phyloP scores from a whole-genome alignment of 2,888 invertebrate species.

The Pollenia griseotomentosa region DNA sequence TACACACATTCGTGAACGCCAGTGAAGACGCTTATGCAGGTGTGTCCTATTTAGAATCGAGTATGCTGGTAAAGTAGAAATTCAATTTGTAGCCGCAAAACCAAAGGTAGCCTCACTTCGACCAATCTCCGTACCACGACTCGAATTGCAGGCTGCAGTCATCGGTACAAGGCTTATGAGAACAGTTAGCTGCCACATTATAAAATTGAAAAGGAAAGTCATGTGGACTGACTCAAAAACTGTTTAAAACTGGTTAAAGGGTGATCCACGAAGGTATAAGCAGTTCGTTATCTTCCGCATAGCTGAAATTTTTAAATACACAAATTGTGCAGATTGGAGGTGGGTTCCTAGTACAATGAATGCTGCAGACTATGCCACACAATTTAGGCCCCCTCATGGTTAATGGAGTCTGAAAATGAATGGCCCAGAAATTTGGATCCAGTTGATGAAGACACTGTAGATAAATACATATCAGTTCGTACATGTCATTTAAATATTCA shows the following conservation, averaged over 20 bases:
- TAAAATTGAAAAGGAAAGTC: not conserved
- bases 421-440: not conserved
- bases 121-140: constrained; percentile 12
- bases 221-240: constrained; percentile 11
- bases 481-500: not conserved
- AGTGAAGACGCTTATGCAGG: constrained; percentile 27
- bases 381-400: constrained; percentile 26
- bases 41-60: not conserved
- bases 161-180: not conserved
- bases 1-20: constrained; percentile 46
- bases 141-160: not conserved
- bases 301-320: too few species aligned
- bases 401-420: not conserved
- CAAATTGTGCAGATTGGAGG: too few species aligned
- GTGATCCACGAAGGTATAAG: not conserved
- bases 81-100: not conserved
- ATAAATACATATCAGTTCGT: not conserved
- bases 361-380: constrained; percentile 1
- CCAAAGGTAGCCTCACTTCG: constrained; percentile 7
- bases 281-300: too few species aligned
- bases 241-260: not conserved
- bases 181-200: constrained; percentile 2
- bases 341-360: too few species aligned
- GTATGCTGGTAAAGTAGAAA: not conserved
- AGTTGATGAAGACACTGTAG: not conserved